A percentile compares a stretch with the other conserved stretches of the same genome.
These are phyloP conservation scores for Daktulosphaira vitifoliae DNA, from an alignment of 1,140 invertebrate species.

Conservation along the genomic window DNA sequence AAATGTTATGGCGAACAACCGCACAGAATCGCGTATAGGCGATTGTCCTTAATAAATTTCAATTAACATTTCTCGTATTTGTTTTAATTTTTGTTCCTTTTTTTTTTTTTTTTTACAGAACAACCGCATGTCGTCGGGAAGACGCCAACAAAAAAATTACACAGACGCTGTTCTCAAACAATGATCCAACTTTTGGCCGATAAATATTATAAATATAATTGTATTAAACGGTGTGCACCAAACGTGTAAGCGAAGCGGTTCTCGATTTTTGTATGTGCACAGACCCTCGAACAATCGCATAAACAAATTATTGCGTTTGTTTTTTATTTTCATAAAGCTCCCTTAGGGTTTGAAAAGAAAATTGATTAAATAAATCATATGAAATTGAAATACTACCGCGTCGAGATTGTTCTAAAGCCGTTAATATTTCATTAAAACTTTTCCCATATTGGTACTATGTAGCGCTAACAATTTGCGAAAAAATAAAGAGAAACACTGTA, in stretches of 20 bases:
- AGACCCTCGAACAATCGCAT: no score
- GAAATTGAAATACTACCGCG: not conserved
- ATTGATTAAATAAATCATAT: slow-evolving; percentile 32
- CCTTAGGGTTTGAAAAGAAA: slow-evolving; percentile 18
- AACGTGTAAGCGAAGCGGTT: no score
- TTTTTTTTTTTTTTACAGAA: slow-evolving; percentile 14
- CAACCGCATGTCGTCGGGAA: slow-evolving; percentile 9
- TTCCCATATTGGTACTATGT: not conserved
- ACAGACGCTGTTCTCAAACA: no score
- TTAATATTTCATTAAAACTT: slow-evolving; percentile 34
- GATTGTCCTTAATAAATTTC: slow-evolving; percentile 28
- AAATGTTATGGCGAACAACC: slow-evolving; percentile 16
- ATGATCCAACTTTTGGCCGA: no score
- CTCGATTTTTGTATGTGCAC: no score
- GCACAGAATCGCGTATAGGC: no score
- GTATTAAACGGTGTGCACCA: no score
- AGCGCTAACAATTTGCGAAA: no score
- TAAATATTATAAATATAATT: no score
- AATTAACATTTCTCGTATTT: slow-evolving; percentile 21
- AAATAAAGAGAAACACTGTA: no score
- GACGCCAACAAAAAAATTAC: slow-evolving; percentile 7
- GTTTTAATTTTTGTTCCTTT: not conserved
- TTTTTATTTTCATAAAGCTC: not conserved
- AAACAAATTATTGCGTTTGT: no score
- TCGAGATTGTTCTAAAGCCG: slow-evolving; percentile 30